These are phyloP conservation scores for Antechinus flavipes DNA, from an alignment of 2,113 vertebrate species.

Conservation along the genomic window DNA sequence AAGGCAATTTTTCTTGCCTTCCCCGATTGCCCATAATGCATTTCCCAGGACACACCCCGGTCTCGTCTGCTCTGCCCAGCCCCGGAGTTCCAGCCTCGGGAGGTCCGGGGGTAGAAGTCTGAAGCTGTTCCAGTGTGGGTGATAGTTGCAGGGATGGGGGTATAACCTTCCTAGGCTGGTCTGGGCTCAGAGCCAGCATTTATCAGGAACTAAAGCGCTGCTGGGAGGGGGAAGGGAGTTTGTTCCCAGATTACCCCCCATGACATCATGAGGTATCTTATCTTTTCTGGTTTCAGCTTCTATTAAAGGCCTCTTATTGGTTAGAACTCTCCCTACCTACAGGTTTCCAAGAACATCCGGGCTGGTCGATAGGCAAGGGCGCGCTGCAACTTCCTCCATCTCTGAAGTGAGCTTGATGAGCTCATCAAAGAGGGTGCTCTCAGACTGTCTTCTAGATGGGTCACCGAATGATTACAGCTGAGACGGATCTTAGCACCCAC, in stretches of 20 bases:
- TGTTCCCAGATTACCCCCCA: background rate
- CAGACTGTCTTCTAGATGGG: background rate
- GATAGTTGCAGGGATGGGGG: background rate
- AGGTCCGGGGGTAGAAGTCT: background rate
- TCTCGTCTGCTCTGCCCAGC: background rate
- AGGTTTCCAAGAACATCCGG: background rate
- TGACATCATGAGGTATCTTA: background rate
- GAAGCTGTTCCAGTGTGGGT: background rate
- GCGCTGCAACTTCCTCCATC: background rate
- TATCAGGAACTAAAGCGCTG: background rate
- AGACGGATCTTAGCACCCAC: background rate
- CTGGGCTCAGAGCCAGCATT: background rate
- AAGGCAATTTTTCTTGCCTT: background rate
- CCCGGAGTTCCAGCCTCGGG: background rate
- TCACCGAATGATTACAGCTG: background rate
- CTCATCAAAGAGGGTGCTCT: background rate
- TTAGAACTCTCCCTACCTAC: background rate
- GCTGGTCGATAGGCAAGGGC: background rate
- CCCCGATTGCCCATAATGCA: background rate
- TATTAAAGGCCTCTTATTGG: background rate
- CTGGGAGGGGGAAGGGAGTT: background rate
- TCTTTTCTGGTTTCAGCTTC: background rate
- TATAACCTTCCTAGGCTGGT: background rate
- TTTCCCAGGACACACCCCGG: background rate
- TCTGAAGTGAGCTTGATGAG: background rate